Percentiles rank a stretch among this genome's conserved stretches.
Evolutionary conservation across 2,888 invertebrate genomes (phyloP).

Genomic region (Chirona hameri): DNA sequence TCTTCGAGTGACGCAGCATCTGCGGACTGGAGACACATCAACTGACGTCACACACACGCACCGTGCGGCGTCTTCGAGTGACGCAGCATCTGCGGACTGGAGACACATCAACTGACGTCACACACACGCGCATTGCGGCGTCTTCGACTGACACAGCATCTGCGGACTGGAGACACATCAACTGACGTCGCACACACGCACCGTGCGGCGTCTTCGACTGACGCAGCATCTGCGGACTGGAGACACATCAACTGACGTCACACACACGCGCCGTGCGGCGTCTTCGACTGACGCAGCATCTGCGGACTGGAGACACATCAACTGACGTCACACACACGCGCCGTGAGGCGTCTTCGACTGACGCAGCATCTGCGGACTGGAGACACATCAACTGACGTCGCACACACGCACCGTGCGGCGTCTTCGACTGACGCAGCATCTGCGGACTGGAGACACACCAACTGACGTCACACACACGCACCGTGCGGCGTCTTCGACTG

Average conservation of each 20-base stretch:
- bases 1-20: constrained; percentile 59
- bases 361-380: constrained; percentile 64
- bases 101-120: constrained; percentile 24
- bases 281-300: too few species aligned
- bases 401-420: too few species aligned
- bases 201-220: constrained; percentile 50
- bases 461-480: too few species aligned
- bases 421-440: constrained; percentile 59
- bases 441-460: constrained; percentile 56
- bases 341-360: constrained; percentile 84
- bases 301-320: too few species aligned
- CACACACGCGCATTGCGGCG: too few species aligned
- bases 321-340: constrained; percentile 94
- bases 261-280: too few species aligned
- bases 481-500: constrained; percentile 50
- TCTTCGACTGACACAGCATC: constrained; percentile 59
- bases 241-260: constrained; percentile 24
- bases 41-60: too few species aligned
- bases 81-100: constrained; percentile 64
- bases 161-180: constrained; percentile 56
- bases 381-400: constrained; percentile 23
- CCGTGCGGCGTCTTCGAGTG: constrained; percentile 50
- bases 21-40: constrained; percentile 56
- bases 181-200: too few species aligned
- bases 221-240: constrained; percentile 64